Conservation (phyloP, 2,113 vertebrate genomes). For the Herpetotheres cachinnans region DNA sequence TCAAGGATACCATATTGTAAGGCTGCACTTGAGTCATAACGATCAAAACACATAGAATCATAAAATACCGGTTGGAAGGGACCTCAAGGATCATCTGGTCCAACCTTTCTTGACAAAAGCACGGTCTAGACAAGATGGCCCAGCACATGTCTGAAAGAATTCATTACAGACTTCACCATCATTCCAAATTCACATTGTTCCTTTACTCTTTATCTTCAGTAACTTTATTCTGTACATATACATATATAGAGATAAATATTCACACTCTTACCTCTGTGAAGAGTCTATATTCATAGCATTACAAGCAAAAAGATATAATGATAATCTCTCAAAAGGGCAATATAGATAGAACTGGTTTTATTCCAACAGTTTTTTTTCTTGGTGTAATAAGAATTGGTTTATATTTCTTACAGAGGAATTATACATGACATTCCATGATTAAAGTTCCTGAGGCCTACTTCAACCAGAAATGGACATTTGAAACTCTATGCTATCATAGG, state of each 20-base stretch:
- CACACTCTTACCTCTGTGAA: background rate
- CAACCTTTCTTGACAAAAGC: too few species aligned
- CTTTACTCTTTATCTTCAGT: background rate
- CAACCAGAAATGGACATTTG: background rate
- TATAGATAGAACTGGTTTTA: background rate
- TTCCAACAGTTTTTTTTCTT: background rate
- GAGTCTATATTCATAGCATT: background rate
- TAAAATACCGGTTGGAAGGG: too few species aligned
- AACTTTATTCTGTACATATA: background rate
- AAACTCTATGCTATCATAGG: background rate
- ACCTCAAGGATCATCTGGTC: too few species aligned
- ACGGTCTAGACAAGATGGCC: too few species aligned
- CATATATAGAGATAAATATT: background rate
- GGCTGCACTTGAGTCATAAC: background rate
- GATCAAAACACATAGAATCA: background rate
- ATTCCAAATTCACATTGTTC: background rate
- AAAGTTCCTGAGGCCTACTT: background rate
- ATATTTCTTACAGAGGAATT: background rate
- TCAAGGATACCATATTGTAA: accelerated
- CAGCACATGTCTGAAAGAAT: background rate
- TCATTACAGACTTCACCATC: background rate
- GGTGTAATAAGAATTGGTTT: background rate
- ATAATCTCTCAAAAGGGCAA: background rate
- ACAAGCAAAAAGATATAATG: background rate
- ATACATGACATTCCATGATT: background rate